Conservation (phyloP, 2,113 vertebrate species). For the Marmota monax region DNA sequence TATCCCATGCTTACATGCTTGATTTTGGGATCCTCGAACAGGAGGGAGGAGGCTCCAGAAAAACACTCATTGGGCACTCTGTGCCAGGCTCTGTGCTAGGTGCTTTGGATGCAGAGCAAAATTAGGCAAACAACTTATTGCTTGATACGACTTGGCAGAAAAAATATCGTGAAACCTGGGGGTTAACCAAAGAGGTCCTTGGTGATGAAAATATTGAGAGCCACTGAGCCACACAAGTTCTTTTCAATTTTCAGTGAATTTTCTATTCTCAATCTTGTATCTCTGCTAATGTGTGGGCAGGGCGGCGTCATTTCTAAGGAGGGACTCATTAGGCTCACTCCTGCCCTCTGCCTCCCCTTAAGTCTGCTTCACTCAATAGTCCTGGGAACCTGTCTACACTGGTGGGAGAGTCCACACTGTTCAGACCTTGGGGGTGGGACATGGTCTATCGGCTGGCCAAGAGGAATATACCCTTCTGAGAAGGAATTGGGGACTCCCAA, state of each 20-base stretch:
- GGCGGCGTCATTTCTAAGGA: neutral
- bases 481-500: neutral
- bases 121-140: neutral
- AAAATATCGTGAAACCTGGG: neutral
- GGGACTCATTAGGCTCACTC: neutral
- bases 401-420: neutral
- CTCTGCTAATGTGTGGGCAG: neutral
- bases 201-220: neutral
- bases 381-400: neutral
- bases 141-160: neutral
- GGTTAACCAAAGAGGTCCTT: conserved; percentile 39
- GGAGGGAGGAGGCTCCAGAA: too few species aligned
- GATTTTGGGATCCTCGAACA: too few species aligned
- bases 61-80: too few species aligned
- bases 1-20: neutral
- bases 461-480: neutral
- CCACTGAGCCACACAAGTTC: neutral
- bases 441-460: neutral
- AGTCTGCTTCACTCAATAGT: neutral
- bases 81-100: too few species aligned
- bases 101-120: neutral
- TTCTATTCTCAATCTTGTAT: neutral
- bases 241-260: conserved; percentile 1
- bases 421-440: neutral
- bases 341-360: neutral